Conservation (phyloP, 2,113 vertebrate genomes). For the Hippocampus guttulatus region DNA sequence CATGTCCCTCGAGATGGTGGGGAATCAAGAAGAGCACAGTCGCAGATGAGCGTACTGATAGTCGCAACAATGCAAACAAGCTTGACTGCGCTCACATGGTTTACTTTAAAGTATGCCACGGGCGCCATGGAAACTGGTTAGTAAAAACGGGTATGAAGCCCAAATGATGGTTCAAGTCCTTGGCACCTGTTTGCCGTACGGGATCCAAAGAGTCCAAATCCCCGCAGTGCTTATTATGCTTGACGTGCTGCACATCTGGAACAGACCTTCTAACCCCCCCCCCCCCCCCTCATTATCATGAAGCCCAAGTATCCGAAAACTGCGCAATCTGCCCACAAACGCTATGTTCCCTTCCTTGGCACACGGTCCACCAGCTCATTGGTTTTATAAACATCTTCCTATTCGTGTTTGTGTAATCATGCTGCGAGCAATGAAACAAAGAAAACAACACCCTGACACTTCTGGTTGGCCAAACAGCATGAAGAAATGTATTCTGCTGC, state of each 20-base stretch:
- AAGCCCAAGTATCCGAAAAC: neutral
- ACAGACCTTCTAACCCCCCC: neutral
- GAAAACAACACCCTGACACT: neutral
- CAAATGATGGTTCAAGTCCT: conserved; percentile 31
- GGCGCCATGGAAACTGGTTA: conserved; percentile 46
- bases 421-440: neutral
- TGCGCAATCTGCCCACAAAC: neutral
- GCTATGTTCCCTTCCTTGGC: neutral
- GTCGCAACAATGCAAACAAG: conserved; percentile 36
- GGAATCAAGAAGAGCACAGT: conserved; percentile 6
- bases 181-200: conserved; percentile 32
- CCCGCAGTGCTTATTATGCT: conserved; percentile 22
- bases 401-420: neutral
- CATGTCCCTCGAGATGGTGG: conserved; percentile 14
- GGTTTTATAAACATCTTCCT: neutral
- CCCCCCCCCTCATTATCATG: neutral
- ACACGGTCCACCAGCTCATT: too few species aligned
- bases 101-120: conserved; percentile 34
- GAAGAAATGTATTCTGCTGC: too few species aligned
- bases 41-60: conserved; percentile 42
- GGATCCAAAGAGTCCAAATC: conserved; percentile 5
- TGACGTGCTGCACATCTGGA: conserved; percentile 39
- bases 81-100: conserved; percentile 27
- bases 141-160: conserved; percentile 10
- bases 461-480: neutral